Percentiles rank a stretch among this genome's conserved stretches.
These are phyloP conservation scores for Penaeus japonicus DNA, from an alignment of 1,140 invertebrate genomes.

Conservation along the genomic window DNA sequence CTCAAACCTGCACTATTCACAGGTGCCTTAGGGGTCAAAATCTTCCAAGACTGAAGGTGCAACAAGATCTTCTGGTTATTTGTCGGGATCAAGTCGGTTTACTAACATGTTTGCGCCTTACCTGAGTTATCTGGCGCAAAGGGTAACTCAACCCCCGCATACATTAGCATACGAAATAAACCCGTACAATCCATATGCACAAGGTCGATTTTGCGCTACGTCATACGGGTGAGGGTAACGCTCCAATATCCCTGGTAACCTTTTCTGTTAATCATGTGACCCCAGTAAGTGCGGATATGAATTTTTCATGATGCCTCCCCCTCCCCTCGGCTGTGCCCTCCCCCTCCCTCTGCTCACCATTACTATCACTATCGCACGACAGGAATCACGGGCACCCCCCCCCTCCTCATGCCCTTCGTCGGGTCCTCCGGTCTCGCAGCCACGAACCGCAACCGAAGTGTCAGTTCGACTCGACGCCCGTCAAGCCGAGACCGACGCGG, in stretches of 20 bases:
- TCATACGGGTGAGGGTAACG: neutral
- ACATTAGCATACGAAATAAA: constrained; percentile 47
- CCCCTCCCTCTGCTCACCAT: neutral
- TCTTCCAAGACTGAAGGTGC: neutral
- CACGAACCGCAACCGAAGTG: too few relatives aligned
- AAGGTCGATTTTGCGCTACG: constrained; percentile 13
- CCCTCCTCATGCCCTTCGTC: neutral
- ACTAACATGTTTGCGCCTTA: constrained; percentile 58
- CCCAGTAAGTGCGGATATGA: constrained; percentile 46
- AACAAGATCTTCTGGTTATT: constrained; percentile 24
- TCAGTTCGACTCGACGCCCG: too few relatives aligned
- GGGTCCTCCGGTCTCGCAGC: neutral
- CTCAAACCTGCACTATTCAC: neutral
- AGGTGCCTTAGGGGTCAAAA: constrained; percentile 28
- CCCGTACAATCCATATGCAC: constrained; percentile 32
- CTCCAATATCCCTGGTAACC: constrained; percentile 22
- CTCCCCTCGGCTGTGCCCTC: neutral
- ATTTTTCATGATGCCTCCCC: constrained; percentile 45
- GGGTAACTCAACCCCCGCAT: constrained; percentile 43
- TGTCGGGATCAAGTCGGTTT: constrained; percentile 50
- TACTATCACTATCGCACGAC: too few relatives aligned
- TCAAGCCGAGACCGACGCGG: too few relatives aligned
- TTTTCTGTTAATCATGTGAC: constrained; percentile 54
- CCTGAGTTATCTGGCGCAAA: constrained; percentile 51
- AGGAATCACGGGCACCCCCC: neutral